phyloP scores from a whole-genome alignment of 1,140 invertebrate genomes.

The Philotrypesis tridentata region DNA sequence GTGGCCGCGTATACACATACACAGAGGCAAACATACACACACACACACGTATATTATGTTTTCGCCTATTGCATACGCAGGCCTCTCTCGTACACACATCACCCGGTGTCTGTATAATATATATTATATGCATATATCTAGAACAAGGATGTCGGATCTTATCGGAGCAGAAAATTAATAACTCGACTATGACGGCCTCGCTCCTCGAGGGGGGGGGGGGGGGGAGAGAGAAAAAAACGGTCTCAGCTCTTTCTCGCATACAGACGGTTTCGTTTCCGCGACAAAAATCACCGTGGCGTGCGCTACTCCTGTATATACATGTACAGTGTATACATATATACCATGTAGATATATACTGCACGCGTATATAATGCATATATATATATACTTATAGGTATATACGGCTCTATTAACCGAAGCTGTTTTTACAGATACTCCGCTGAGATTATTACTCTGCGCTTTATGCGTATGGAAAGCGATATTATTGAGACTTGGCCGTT shows the following conservation, averaged over 20 bases:
- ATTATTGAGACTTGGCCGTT: constrained; percentile 7
- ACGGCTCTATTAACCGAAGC: constrained; percentile 26
- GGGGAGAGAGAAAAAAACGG: not conserved
- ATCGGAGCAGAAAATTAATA: constrained; percentile 52
- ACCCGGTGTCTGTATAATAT: too few relatives aligned
- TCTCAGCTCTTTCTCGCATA: too few relatives aligned
- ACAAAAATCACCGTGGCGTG: constrained; percentile 22
- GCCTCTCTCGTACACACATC: too few relatives aligned
- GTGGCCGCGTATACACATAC: not conserved
- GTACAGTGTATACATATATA: not conserved
- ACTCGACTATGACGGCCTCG: constrained; percentile 41
- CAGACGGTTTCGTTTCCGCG: constrained; percentile 2
- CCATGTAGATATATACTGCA: too few relatives aligned
- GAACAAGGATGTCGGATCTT: constrained; percentile 58
- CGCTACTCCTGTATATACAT: constrained; percentile 9
- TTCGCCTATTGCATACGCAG: too few relatives aligned
- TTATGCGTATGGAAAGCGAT: not conserved
- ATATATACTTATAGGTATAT: constrained; percentile 25
- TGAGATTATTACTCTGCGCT: not conserved
- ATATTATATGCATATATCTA: constrained; percentile 38
- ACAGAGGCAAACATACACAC: too few relatives aligned
- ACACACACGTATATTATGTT: too few relatives aligned
- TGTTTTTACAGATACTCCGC: constrained; percentile 23
- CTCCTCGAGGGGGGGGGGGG: not conserved
- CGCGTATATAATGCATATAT: too few relatives aligned